Evolutionary conservation across 1,140 invertebrate species (phyloP).

Genomic region (Stratiolaelaps scimitus): DNA sequence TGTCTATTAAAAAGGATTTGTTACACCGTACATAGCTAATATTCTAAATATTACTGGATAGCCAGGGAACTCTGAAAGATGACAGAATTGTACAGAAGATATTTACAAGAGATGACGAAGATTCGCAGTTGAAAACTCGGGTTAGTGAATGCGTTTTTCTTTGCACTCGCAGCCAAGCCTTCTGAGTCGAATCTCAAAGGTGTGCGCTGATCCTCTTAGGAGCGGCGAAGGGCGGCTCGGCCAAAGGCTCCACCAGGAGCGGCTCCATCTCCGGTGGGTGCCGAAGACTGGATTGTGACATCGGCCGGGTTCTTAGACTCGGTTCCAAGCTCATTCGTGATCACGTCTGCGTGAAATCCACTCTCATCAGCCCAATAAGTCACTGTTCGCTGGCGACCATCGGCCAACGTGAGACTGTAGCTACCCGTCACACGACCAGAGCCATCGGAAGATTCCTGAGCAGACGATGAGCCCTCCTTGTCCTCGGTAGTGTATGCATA

Average conservation of each 20-base stretch:
- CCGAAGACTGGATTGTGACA: conserved; percentile 28
- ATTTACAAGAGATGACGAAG: too few species aligned
- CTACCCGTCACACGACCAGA: conserved; percentile 30
- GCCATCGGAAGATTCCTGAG: conserved; percentile 24
- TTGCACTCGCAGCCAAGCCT: too few species aligned
- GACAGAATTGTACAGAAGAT: too few species aligned
- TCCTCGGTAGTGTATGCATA: conserved; percentile 19
- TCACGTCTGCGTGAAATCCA: conserved; percentile 29
- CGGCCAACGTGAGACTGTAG: conserved; percentile 30
- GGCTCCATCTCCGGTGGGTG: neutral
- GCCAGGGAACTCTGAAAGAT: too few species aligned
- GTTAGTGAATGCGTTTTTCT: too few species aligned
- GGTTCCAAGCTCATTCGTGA: conserved; percentile 32
- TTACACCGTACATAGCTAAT: too few species aligned
- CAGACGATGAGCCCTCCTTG: conserved; percentile 29
- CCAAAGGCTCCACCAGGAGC: neutral
- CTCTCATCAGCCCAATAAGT: conserved; percentile 28
- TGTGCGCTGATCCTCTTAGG: too few species aligned
- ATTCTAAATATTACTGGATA: too few species aligned
- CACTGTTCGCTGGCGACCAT: conserved; percentile 30
- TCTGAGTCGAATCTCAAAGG: too few species aligned
- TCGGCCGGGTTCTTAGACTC: conserved; percentile 28
- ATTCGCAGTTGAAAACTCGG: too few species aligned
- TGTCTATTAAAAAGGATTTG: too few species aligned
- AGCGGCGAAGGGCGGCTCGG: too few species aligned